A percentile compares a stretch with the other conserved stretches of the same genome.
These are phyloP conservation scores for Xerus inauris DNA, from an alignment of 2,113 vertebrate genomes.

Conservation along the genomic window DNA sequence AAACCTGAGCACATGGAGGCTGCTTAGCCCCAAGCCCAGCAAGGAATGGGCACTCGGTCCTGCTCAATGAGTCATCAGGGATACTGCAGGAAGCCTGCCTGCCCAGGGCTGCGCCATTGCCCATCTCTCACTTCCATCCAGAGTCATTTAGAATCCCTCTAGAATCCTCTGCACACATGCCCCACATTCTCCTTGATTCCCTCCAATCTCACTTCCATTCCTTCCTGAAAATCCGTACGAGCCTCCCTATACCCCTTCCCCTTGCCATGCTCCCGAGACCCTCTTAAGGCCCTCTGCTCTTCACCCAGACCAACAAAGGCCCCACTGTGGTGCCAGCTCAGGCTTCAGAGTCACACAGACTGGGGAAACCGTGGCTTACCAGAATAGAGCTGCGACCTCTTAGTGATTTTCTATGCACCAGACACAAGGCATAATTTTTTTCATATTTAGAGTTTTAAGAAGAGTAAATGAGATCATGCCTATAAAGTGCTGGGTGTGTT, in stretches of 20 bases:
- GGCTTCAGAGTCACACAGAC: neutral
- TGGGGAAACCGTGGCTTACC: neutral
- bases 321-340: neutral
- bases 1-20: neutral
- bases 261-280: neutral
- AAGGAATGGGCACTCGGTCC: neutral
- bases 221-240: neutral
- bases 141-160: neutral
- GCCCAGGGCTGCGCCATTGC: too few species aligned
- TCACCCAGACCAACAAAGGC: neutral
- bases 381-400: neutral
- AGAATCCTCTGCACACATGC: neutral
- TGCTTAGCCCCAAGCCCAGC: neutral
- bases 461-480: neutral
- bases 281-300: neutral
- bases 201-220: neutral
- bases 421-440: neutral
- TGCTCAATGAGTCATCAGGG: rapidly evolving
- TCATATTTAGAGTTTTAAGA: neutral
- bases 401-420: neutral
- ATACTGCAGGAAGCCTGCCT: rapidly evolving
- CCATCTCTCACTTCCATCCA: neutral
- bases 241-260: neutral
- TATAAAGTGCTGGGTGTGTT: neutral
- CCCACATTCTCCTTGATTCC: neutral